Conservation (phyloP, 2,113 vertebrate genomes). For the Cyprinodon brontotheroides region DNA sequence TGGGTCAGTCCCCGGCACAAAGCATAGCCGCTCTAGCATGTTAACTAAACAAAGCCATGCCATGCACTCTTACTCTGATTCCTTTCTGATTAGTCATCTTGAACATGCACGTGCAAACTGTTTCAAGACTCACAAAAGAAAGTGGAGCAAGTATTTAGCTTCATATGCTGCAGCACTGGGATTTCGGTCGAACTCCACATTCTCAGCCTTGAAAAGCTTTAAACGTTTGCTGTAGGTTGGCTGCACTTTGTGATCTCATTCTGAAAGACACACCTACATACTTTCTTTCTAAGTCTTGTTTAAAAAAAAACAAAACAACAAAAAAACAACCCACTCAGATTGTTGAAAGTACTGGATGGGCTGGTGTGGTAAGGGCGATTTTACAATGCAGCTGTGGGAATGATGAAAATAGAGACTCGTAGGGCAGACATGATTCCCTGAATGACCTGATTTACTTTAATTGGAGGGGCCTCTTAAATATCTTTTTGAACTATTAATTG, state of each 20-base stretch:
- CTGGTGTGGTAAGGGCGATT: conserved; percentile 20
- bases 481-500: too few species aligned
- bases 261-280: conserved; percentile 66
- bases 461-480: too few species aligned
- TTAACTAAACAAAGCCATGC: conserved; percentile 16
- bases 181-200: conserved; percentile 51
- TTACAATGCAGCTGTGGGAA: conserved; percentile 29
- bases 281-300: conserved; percentile 46
- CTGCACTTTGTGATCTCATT: conserved; percentile 60
- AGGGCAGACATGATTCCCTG: too few species aligned
- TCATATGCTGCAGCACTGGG: conserved; percentile 35
- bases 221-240: conserved; percentile 61
- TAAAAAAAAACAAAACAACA: conserved; percentile 7
- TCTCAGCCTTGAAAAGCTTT: conserved; percentile 54
- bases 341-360: conserved; percentile 35
- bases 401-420: conserved; percentile 1
- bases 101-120: conserved; percentile 35
- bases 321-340: conserved; percentile 34
- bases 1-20: conserved; percentile 13
- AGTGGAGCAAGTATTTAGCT: conserved; percentile 30
- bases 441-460: too few species aligned
- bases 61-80: conserved; percentile 40
- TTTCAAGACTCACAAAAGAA: conserved; percentile 32
- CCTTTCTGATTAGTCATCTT: conserved; percentile 60
- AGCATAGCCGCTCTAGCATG: conserved; percentile 18